Base-by-base conservation (phyloP, 2,888 invertebrate genomes). In the Euzetes globulus region DNA sequence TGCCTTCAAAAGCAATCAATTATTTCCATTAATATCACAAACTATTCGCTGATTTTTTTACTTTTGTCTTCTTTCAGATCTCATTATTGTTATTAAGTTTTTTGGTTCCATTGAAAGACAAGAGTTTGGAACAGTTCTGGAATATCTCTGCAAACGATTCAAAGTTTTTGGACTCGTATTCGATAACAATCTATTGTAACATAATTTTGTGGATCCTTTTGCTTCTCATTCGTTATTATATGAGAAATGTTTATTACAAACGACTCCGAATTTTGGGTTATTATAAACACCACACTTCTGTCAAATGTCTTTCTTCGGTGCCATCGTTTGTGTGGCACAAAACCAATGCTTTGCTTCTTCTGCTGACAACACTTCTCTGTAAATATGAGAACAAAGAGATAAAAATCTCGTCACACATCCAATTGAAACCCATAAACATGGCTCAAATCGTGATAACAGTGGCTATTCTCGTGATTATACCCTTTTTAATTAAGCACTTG, bases 201-300 rank as follows among this genome's bases (percentile, higher is more conserved):
- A 11, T 73, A 41, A 68, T 65, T 63, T 9, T 72, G 19, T 74
- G 68, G 74, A 33, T 63, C 29, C 52, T 76, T 29, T 52, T 37
- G 47, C 70, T 72, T 52, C 19, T 47, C 19, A 73, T 73, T n/a
- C 37, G 60, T 15, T 72, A n/a, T 52, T 75, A 72, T 47, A 71
- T 74, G 27, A 25, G 71, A 60, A 71, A 70, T 47, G 27, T 74
- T 47, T 74, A 74, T 25, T 74, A 74, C 47, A 25, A 52, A 60
- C 5, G 74, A 60, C 45, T 74, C 9, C 29, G 74, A 29, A 55
- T 74, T 7, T 45, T 74, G 22, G 74, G 74, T 22, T 74, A 74
- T 29, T 71, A 74, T 52, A 71, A 71, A 19, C 74, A 74, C 47
- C 71, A 74, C 37, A 2, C 11, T 29, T 11, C 15, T 11, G 63